Percentiles rank a stretch among this genome's conserved stretches.
These are phyloP conservation scores for Siniperca undulata DNA, from an alignment of 2,797 vertebrate genomes.

Conservation along the genomic window DNA sequence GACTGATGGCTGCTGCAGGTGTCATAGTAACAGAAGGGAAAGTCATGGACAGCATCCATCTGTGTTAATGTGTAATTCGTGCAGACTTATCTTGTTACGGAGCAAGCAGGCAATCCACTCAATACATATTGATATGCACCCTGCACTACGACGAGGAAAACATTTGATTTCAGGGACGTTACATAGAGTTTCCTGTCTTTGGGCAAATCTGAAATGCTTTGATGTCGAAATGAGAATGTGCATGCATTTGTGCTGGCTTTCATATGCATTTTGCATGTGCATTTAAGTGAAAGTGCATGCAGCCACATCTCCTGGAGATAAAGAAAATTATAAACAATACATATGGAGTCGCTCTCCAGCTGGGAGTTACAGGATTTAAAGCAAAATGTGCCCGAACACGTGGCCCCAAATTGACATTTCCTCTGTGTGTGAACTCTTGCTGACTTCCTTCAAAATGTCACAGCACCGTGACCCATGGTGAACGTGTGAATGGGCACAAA, in stretches of 20 bases:
- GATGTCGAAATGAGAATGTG: constrained; percentile 23
- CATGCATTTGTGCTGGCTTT: constrained; percentile 8
- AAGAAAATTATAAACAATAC: constrained; percentile 36
- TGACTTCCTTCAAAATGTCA: constrained; percentile 77
- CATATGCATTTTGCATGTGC: constrained; percentile 22
- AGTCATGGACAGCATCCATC: constrained; percentile 41
- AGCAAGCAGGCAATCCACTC: constrained; percentile 43
- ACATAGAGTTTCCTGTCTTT: constrained; percentile 50
- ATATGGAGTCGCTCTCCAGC: constrained; percentile 53
- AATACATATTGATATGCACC: constrained; percentile 67
- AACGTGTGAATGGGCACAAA: constrained; percentile 45
- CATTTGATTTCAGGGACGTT: constrained; percentile 48
- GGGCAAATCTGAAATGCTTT: constrained; percentile 34
- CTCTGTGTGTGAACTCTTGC: constrained; percentile 69
- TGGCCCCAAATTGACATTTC: constrained; percentile 76
- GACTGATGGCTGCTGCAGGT: constrained; percentile 36
- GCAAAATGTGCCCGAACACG: constrained; percentile 61
- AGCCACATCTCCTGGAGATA: constrained; percentile 35
- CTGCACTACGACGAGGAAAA: constrained; percentile 44
- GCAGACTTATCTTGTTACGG: constrained; percentile 42
- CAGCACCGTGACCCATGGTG: constrained; percentile 34
- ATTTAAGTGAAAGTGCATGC: constrained; percentile 31
- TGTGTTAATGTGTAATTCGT: constrained; percentile 56
- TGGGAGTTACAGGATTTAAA: constrained; percentile 60
- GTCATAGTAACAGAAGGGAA: constrained; percentile 34